Evolutionary conservation across 2,888 invertebrate species (phyloP), one percentile per base, ranked within the genome.

Genomic region (Eupelmus urozonus): DNA sequence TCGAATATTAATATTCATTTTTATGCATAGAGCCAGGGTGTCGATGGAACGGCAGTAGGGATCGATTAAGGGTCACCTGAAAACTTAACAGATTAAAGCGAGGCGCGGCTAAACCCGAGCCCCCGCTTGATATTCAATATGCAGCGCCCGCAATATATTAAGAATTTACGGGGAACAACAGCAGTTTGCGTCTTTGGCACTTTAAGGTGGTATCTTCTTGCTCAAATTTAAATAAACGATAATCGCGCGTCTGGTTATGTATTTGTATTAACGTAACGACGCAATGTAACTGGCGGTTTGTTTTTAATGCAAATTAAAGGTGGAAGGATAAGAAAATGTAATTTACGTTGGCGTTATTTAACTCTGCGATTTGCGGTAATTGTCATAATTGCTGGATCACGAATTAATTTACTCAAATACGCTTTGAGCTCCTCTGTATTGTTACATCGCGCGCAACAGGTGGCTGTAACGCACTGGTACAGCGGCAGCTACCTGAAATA

Each of bases 401-500:
- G 16, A 74, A 49, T 51, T 23, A 23, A 74, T 74, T 34, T 69
- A 49, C 62, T 63, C 51, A 29, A 57, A 69, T 53, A 25, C 45
- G 34, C 60, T 72, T 69, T 57, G n/a, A 72, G 63, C 53, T 29
- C 1, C 20, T 16, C 40, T 67, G 63, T 27, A 65, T 62, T 57
- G 55, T 77, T 78, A 78, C 69, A 78, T 29, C 69, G 63, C 0
- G 9, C 23, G 69, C 78, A 78, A 78, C 78, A 78, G 73, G 78
- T 78, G 67, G 42, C 59, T 49, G 69, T 74, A 69, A 67, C 67
- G 73, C 78, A 74, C 51, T 34, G 66, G 29, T 66, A 65, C 63
- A 67, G 25, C 34, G n/a, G 49, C 29, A 66, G 20, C 18, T 25
- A 4, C 23, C 53, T 40, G 23, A 40, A 3, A 63, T 16, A 60